Evolutionary conservation across 2,797 vertebrate species (phyloP).

Genomic region (Fundulus diaphanus): DNA sequence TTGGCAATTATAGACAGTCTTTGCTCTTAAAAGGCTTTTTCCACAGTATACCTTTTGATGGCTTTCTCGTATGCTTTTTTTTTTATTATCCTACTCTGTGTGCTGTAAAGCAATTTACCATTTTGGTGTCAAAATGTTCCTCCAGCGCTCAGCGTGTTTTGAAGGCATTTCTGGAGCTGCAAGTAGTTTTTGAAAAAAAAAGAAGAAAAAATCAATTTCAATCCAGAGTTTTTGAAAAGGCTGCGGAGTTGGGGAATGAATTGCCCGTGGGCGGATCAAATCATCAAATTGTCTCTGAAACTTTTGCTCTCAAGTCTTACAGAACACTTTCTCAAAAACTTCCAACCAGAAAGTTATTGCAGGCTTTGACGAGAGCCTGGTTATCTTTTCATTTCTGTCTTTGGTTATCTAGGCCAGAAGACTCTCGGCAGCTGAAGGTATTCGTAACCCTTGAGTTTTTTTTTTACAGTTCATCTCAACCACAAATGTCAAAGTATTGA

Average conservation of each 20-base stretch:
- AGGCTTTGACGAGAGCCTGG: neutral
- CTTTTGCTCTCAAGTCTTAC: neutral
- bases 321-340: neutral
- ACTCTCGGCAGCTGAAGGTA: slow-evolving; percentile 6
- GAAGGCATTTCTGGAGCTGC: slow-evolving; percentile 25
- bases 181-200: slow-evolving; percentile 16
- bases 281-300: slow-evolving; percentile 26
- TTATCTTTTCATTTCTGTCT: slow-evolving; percentile 4
- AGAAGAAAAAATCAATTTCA: slow-evolving; percentile 46
- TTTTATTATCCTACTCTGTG: slow-evolving; percentile 6
- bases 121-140: slow-evolving; percentile 15
- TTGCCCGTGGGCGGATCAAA: slow-evolving; percentile 34
- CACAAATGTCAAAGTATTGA: neutral
- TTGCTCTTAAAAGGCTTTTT: slow-evolving; percentile 2
- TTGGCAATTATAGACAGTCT: slow-evolving; percentile 7
- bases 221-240: slow-evolving; percentile 45
- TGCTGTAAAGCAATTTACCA: neutral
- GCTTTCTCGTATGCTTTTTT: slow-evolving; percentile 13
- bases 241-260: slow-evolving; percentile 16
- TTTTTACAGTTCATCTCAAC: no score
- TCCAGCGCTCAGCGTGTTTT: slow-evolving; percentile 26
- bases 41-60: slow-evolving; percentile 4
- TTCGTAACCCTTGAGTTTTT: no score
- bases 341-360: slow-evolving; percentile 19
- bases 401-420: neutral